Conservation (phyloP, 1,140 invertebrate genomes). For the Zaprionus africanus region DNA sequence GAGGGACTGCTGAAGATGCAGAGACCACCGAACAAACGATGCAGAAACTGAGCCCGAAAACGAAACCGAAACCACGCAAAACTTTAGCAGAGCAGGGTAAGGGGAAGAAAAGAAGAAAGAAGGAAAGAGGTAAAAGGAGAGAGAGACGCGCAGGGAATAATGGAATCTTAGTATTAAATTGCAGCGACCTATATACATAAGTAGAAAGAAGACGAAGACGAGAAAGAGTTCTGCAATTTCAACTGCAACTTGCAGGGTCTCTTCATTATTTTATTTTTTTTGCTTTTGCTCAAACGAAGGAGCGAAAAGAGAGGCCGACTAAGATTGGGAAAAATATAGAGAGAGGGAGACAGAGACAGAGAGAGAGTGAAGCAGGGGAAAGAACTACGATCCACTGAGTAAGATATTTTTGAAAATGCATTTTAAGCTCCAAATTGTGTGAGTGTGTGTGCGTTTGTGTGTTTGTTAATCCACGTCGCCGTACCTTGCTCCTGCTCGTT, state of each 20-base stretch:
- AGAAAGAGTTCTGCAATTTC: constrained; percentile 21
- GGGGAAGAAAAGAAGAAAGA: not conserved
- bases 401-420: constrained; percentile 18
- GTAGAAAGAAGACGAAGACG: constrained; percentile 45
- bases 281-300: constrained; percentile 6
- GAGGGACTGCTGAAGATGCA: not conserved
- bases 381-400: not conserved
- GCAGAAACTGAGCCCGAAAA: constrained; percentile 49
- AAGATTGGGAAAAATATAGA: not conserved
- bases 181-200: constrained; percentile 75
- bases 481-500: not conserved
- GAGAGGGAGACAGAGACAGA: not conserved
- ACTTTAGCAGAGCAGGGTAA: not conserved
- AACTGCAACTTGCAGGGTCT: constrained; percentile 16
- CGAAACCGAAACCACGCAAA: constrained; percentile 38
- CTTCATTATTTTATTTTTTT: constrained; percentile 3
- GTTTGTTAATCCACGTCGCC: not conserved
- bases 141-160: constrained; percentile 23
- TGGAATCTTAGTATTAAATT: constrained; percentile 72
- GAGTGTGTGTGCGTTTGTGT: not conserved
- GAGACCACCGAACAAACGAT: constrained; percentile 33
- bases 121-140: not conserved
- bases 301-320: not conserved
- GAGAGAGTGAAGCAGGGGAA: not conserved
- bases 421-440: constrained; percentile 16